phyloP scores from a whole-genome alignment of 2,888 invertebrate species.

The Clanis bilineata region DNA sequence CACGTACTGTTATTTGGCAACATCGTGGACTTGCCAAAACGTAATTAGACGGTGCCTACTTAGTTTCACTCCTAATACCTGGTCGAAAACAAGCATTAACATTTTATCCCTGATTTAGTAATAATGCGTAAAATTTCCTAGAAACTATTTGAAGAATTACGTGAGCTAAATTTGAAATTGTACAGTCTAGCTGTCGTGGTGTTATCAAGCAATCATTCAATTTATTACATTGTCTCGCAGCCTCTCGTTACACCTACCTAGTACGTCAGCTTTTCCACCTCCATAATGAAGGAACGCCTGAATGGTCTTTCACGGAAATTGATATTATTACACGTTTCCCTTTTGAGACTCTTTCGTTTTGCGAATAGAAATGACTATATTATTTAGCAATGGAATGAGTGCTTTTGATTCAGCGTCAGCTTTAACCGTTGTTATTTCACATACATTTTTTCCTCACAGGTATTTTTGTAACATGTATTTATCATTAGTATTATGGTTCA shows the following conservation, averaged over 20 bases:
- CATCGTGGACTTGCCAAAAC: not conserved
- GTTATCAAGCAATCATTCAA: not conserved
- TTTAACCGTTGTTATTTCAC: not conserved
- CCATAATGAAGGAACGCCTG: not conserved
- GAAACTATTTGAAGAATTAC: not conserved
- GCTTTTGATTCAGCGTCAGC: not conserved
- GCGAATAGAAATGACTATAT: conserved; percentile 7
- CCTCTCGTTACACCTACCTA: not conserved
- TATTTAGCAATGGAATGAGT: not conserved
- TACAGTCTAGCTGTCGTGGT: not conserved
- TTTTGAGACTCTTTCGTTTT: conserved; percentile 8
- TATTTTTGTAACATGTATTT: not conserved
- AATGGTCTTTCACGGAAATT: not conserved
- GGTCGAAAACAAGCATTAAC: not conserved
- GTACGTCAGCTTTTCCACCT: not conserved
- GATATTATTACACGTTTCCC: not conserved
- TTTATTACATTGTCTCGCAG: not conserved
- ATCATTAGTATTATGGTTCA: not conserved
- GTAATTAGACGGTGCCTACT: not conserved
- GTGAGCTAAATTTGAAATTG: not conserved
- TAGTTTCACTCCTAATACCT: not conserved
- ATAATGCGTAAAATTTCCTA: not conserved
- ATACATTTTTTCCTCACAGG: not conserved
- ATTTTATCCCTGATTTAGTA: not conserved
- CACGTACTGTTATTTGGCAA: conserved; percentile 36